These are phyloP conservation scores for Taxidea taxus DNA, from an alignment of 2,113 vertebrate genomes.

Conservation along the genomic window DNA sequence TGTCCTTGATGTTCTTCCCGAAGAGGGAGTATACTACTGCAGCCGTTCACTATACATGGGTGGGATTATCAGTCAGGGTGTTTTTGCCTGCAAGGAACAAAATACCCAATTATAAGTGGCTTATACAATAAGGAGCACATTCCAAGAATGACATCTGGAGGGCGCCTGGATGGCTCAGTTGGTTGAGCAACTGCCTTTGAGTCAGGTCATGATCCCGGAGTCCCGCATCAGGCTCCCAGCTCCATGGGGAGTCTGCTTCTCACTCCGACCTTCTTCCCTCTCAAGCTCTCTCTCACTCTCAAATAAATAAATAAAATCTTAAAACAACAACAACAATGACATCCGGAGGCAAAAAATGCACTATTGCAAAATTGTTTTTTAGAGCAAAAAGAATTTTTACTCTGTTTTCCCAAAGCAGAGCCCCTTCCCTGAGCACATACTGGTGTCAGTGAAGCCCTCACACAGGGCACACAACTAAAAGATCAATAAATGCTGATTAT, in stretches of 20 bases:
- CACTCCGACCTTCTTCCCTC: no score
- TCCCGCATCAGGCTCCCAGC: no score
- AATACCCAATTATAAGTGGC: background rate
- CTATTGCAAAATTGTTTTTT: background rate
- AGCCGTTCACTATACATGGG: accelerated
- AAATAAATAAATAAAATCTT: no score
- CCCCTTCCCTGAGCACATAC: background rate
- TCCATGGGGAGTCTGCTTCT: no score
- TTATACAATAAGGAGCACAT: background rate
- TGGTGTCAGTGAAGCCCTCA: background rate
- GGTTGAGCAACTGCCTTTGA: no score
- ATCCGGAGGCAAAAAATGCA: background rate
- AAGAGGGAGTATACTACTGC: no score
- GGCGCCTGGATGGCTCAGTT: no score
- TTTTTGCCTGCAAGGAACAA: background rate
- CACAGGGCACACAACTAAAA: background rate
- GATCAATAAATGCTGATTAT: background rate
- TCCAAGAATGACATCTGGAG: background rate
- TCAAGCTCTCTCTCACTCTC: no score
- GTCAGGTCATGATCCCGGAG: no score
- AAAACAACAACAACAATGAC: background rate
- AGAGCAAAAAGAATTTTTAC: background rate
- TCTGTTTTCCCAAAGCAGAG: background rate
- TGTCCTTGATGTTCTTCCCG: background rate
- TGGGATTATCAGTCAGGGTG: no score